Conservation (phyloP, 2,113 vertebrate species). For the Pangasianodon hypophthalmus region DNA sequence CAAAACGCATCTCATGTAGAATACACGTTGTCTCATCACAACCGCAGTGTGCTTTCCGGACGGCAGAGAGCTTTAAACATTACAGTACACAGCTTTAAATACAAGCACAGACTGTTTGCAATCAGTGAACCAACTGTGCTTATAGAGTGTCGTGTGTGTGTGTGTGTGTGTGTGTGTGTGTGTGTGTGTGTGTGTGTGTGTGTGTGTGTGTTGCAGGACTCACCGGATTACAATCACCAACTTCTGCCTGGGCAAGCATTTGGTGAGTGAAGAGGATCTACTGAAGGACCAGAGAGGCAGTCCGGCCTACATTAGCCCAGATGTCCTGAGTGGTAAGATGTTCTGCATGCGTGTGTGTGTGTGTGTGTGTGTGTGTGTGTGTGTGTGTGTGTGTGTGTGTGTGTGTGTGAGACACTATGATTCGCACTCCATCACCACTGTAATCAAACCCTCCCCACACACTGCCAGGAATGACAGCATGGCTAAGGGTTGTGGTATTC, state of each 20-base stretch:
- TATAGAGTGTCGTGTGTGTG: background rate
- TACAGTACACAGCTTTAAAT: background rate
- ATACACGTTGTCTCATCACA: background rate
- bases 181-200: background rate
- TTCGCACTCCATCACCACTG: conserved; percentile 37
- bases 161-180: conserved; percentile 25
- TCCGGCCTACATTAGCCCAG: conserved; percentile 97
- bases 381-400: background rate
- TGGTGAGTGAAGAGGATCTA: conserved; percentile 96
- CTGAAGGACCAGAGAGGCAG: conserved; percentile 98
- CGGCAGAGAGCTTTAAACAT: no score
- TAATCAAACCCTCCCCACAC: conserved; percentile 49
- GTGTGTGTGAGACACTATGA: conserved; percentile 10
- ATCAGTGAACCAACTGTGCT: background rate
- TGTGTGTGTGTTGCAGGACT: conserved; percentile 75
- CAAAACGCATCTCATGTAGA: background rate
- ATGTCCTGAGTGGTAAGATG: conserved; percentile 91
- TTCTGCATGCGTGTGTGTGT: background rate
- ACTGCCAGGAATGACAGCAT: conserved; percentile 19
- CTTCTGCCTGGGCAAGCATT: conserved; percentile 98
- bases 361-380: background rate
- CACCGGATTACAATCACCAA: conserved; percentile 98
- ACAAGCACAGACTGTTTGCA: background rate
- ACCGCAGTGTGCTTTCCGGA: background rate
- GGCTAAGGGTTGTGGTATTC: background rate